phyloP scores from a whole-genome alignment of 2,113 vertebrate species.

The Rhegmatorhina hoffmannsi region DNA sequence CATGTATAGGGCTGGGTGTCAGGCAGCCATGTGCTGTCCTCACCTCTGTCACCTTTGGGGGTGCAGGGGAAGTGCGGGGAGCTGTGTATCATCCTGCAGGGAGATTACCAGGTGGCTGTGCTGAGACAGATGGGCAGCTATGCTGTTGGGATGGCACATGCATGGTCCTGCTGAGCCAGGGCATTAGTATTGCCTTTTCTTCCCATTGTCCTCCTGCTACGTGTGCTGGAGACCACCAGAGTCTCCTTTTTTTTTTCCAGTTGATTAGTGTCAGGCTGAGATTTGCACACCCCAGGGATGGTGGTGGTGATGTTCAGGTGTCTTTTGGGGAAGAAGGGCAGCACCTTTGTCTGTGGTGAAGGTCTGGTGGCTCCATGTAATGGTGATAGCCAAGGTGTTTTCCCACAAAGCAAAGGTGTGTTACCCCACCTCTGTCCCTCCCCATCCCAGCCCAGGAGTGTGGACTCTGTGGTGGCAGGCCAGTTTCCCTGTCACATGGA shows the following conservation, averaged over 20 bases:
- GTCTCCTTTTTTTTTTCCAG: not conserved
- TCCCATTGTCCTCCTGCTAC: rapidly evolving
- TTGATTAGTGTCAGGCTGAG: not conserved
- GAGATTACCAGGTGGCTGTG: rapidly evolving
- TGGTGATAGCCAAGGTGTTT: not conserved
- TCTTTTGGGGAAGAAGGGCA: not conserved
- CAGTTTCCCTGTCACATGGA: not conserved
- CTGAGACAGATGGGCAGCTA: not conserved
- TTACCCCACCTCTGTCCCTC: not conserved
- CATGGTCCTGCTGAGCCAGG: not conserved
- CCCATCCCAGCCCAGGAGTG: rapidly evolving
- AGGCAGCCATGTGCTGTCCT: rapidly evolving
- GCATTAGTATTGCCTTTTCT: not conserved
- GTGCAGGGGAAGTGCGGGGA: rapidly evolving
- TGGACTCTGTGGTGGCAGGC: not conserved
- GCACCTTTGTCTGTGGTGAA: not conserved
- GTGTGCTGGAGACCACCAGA: not conserved
- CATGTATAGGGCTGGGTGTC: rapidly evolving
- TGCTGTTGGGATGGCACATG: rapidly evolving
- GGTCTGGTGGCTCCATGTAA: not conserved
- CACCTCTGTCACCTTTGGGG: not conserved
- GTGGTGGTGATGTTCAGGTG: not conserved
- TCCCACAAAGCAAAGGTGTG: not conserved
- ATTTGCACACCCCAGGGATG: not conserved
- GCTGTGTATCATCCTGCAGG: rapidly evolving